phyloP scores from a whole-genome alignment of 2,797 vertebrate species.

The Chiropotes sagulatus region DNA sequence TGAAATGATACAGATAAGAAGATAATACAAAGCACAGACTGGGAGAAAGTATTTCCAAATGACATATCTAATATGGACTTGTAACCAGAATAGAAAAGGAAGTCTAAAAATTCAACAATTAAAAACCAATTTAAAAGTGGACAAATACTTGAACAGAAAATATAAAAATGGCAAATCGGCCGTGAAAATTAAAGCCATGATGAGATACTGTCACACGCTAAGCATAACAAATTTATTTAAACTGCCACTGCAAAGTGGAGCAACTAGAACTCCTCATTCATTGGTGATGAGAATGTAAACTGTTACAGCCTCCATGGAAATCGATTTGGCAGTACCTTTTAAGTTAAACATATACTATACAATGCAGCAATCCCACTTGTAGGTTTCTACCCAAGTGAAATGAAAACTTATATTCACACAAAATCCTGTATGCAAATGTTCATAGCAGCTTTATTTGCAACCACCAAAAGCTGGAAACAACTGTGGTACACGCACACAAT shows the following conservation, averaged over 20 bases:
- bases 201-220: neutral
- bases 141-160: neutral
- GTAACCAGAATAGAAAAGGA: neutral
- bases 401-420: neutral
- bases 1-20: neutral
- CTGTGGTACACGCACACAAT: neutral
- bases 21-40: neutral
- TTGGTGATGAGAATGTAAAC: neutral
- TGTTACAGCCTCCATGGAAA: neutral
- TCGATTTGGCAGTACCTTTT: neutral
- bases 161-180: neutral
- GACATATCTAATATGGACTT: neutral
- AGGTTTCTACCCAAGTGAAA: neutral
- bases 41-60: neutral
- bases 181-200: neutral
- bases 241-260: neutral
- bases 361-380: neutral
- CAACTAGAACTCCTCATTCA: neutral
- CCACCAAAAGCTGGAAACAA: neutral
- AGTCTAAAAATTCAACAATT: neutral
- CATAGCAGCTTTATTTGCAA: neutral
- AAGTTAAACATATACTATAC: neutral
- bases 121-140: neutral
- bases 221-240: neutral
- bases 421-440: neutral